Evolutionary conservation across 1,140 invertebrate genomes (phyloP), one percentile per base, ranked within the genome.

Genomic region (Eumaeus atala): DNA sequence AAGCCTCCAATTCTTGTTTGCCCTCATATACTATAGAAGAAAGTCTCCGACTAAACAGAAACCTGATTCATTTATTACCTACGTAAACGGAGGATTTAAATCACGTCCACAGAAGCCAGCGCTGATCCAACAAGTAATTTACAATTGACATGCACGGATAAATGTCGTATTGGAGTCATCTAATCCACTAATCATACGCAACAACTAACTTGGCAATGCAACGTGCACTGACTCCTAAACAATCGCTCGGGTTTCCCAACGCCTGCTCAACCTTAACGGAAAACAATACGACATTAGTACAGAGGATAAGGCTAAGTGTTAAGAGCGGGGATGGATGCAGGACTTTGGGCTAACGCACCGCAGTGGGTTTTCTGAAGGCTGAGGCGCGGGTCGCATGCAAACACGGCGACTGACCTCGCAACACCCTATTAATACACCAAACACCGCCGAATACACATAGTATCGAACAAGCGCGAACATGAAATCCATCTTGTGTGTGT

Each of bases 361-460:
- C 80, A 84, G 83, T 86, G 83, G 83, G 69, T 81, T 81, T 86
- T 84, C 83, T 84, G 83, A 86, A 86, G 83, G 83, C 83, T 86
- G 76, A 71, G 74, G 72, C 73, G 69, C 78, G 83, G 55, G 83
- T 76, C 83, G 83, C 83, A 86, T 86, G 83, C 83, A 77, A 86
- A 86, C 74, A 64, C 60, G 53, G 59, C 59, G 47, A n/a, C 9
- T 73, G 79, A 83, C 83, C 83, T 86, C 74, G 78, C 53, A 56
- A 74, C 70, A 77, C 77, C 80, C 79, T 86, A 84, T 84, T 86
- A 84, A 86, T 73, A 86, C 76, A 67, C 74, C 77, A 74, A 68
- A 79, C 80, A 64, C 58, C 69, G 67, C 52, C 64, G 60, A 73
- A 53, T 65, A 57, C 50, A 59, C 74, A 68, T 78, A 82, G 77